These are phyloP conservation scores for Poecilia velifera DNA, from an alignment of 2,797 vertebrate species.

Conservation along the genomic window DNA sequence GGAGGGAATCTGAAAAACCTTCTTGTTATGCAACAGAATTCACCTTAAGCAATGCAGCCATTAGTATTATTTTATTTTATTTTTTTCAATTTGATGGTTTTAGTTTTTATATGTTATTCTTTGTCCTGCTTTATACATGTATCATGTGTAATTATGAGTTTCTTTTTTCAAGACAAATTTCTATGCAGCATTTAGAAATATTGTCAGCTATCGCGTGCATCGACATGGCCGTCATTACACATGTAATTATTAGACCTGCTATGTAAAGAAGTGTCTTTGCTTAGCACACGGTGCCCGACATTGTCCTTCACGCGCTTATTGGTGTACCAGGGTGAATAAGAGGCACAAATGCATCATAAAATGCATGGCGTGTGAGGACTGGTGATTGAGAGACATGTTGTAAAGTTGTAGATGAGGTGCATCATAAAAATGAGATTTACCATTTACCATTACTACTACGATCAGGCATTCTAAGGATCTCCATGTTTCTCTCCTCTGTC, in stretches of 20 bases:
- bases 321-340: neutral
- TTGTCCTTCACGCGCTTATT: neutral
- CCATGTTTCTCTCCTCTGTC: neutral
- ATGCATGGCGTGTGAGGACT: neutral
- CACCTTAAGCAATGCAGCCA: neutral
- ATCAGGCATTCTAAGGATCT: neutral
- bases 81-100: neutral
- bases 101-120: neutral
- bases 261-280: neutral
- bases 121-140: neutral
- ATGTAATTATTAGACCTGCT: neutral
- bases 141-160: neutral
- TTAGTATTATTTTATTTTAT: neutral
- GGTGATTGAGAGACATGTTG: neutral
- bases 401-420: constrained; percentile 1
- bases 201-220: neutral
- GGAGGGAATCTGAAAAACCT: neutral
- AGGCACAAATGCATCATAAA: constrained; percentile 1
- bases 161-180: neutral
- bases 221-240: neutral
- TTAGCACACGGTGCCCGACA: neutral
- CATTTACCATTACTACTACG: neutral
- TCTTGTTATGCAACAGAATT: neutral
- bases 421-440: neutral
- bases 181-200: neutral